Percentiles rank a stretch among this genome's conserved stretches.
phyloP scores from a whole-genome alignment of 2,888 invertebrate genomes.

The Lymantria dispar region DNA sequence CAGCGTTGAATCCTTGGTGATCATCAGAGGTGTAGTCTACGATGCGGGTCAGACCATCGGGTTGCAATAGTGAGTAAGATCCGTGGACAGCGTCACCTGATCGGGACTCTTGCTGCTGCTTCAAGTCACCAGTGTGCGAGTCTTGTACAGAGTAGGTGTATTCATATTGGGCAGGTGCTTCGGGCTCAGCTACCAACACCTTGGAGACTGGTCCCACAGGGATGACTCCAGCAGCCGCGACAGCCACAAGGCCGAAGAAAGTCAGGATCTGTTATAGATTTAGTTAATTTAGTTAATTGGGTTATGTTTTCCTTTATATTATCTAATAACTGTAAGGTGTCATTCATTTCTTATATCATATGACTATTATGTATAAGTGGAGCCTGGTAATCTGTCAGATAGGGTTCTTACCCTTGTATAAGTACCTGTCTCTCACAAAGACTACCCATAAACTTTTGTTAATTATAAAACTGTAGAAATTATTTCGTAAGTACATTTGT shows the following conservation, averaged over 20 bases:
- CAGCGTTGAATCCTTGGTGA: slow-evolving; percentile 70
- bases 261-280: slow-evolving; percentile 39
- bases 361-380: no score
- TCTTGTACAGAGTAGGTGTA: slow-evolving; percentile 74
- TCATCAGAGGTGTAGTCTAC: slow-evolving; percentile 74
- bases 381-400: no score
- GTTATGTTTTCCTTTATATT: not conserved
- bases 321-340: not conserved
- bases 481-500: no score
- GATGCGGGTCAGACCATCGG: slow-evolving; percentile 70
- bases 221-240: slow-evolving; percentile 47
- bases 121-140: slow-evolving; percentile 68
- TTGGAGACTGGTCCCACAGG: slow-evolving; percentile 49
- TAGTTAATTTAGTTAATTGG: not conserved
- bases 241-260: slow-evolving; percentile 54
- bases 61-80: slow-evolving; percentile 73
- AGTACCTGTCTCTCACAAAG: no score
- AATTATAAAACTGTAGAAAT: no score
- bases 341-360: no score
- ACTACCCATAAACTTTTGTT: no score
- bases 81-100: slow-evolving; percentile 70
- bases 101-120: slow-evolving; percentile 72
- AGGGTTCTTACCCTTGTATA: no score
- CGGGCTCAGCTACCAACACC: slow-evolving; percentile 56
- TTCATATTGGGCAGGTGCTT: slow-evolving; percentile 68